Conservation (phyloP, 2,797 vertebrate species). For the Loriculus beryllinus region DNA sequence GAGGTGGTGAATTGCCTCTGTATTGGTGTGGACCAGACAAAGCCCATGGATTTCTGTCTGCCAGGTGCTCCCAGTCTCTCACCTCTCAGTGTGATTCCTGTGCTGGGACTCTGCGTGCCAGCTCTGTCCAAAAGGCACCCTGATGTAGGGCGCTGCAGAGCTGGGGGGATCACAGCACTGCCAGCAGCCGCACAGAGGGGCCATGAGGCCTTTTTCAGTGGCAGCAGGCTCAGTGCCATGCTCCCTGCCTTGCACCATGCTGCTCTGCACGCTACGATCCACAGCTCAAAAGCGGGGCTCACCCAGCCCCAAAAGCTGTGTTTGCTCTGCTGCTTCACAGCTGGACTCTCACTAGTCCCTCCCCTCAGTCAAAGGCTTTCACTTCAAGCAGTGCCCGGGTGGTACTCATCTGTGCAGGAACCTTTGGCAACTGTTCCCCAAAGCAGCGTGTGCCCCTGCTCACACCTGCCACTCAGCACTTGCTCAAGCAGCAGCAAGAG, state of each 20-base stretch:
- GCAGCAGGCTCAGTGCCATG: fast-evolving
- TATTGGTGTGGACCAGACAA: neutral
- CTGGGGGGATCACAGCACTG: neutral
- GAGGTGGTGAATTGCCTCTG: neutral
- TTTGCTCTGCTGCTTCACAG: neutral
- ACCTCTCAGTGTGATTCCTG: fast-evolving
- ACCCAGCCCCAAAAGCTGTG: neutral
- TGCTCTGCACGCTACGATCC: fast-evolving
- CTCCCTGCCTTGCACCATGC: neutral
- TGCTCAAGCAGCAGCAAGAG: neutral
- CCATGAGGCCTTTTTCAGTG: no score
- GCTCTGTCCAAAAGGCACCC: neutral
- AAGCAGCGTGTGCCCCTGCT: neutral
- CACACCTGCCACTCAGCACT: neutral
- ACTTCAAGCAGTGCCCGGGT: fast-evolving
- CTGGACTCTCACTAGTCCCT: neutral
- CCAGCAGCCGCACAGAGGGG: fast-evolving
- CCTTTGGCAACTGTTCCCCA: neutral
- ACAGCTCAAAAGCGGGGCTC: neutral
- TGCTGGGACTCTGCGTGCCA: neutral
- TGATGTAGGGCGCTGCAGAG: neutral
- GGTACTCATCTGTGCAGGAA: neutral
- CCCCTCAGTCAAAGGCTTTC: neutral
- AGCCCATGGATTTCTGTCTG: neutral
- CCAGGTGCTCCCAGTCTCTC: fast-evolving